A percentile compares a stretch with the other conserved stretches of the same genome.
Conservation (phyloP, 2,888 invertebrate species). For the Leptopilina syphax region DNA sequence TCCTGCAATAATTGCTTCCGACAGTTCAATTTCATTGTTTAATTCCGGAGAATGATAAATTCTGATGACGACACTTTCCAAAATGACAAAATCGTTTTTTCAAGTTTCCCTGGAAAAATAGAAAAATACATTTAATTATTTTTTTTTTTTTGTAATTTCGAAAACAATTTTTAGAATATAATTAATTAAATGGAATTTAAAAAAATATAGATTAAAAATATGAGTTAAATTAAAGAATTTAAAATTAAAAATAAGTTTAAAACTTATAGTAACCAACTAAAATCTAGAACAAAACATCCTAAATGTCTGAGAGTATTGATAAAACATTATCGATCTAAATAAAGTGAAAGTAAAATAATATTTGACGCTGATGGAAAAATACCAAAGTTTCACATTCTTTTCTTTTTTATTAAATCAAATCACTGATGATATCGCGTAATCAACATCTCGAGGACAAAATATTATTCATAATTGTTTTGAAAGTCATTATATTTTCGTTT, state of each 20-base stretch:
- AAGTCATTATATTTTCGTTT: background rate
- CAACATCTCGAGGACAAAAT: slow-evolving; percentile 1
- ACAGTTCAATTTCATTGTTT: slow-evolving; percentile 38
- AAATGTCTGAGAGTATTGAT: background rate
- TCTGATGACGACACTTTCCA: slow-evolving; percentile 9
- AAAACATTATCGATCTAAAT: slow-evolving; percentile 5
- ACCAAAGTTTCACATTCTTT: slow-evolving; percentile 6
- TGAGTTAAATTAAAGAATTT: too few species aligned
- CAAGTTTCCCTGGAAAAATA: slow-evolving; percentile 26
- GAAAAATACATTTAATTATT: background rate
- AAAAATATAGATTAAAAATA: too few species aligned
- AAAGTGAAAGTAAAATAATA: background rate
- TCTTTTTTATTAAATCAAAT: background rate
- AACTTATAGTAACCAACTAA: too few species aligned
- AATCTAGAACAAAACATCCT: too few species aligned
- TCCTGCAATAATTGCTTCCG: slow-evolving; percentile 39
- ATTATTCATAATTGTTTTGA: background rate
- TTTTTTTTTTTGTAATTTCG: background rate
- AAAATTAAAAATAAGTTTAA: too few species aligned
- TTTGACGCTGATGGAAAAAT: background rate
- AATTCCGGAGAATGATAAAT: slow-evolving; percentile 9
- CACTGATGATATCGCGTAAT: background rate
- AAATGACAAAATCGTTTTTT: background rate
- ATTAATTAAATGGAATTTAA: too few species aligned
- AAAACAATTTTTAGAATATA: too few species aligned